Percentiles rank a stretch among this genome's conserved stretches.
These are phyloP conservation scores for Ictidomys tridecemlineatus DNA, from an alignment of 2,113 vertebrate genomes.

Conservation along the genomic window DNA sequence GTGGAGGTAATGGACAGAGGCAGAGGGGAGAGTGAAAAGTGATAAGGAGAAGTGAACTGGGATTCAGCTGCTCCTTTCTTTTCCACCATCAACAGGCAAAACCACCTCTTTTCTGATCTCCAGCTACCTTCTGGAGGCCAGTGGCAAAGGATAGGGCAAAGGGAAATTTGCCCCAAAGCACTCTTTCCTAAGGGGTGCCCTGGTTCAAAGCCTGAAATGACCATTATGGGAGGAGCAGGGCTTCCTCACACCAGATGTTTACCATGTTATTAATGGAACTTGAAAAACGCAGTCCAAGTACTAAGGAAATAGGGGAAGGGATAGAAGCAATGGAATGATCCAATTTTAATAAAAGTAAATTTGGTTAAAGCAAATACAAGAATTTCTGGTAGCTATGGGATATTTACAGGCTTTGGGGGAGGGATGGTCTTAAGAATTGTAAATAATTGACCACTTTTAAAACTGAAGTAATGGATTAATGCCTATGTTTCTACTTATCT, in stretches of 20 bases:
- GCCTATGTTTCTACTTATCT: neutral
- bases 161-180: neutral
- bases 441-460: neutral
- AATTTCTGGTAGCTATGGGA: neutral
- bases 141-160: neutral
- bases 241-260: neutral
- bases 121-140: neutral
- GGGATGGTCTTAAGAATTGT: neutral
- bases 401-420: neutral
- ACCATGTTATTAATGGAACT: too few relatives aligned
- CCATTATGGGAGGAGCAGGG: neutral
- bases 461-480: neutral
- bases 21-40: neutral
- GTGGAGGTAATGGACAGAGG: neutral
- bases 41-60: neutral
- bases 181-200: neutral
- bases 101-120: neutral
- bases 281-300: neutral
- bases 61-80: neutral
- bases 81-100: neutral
- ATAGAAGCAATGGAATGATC: neutral
- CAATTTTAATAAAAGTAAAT: neutral
- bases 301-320: neutral
- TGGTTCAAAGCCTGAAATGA: neutral
- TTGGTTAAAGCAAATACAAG: neutral